Conservation (phyloP, 2,888 invertebrate genomes). For the Sphaerophoria taeniata region DNA sequence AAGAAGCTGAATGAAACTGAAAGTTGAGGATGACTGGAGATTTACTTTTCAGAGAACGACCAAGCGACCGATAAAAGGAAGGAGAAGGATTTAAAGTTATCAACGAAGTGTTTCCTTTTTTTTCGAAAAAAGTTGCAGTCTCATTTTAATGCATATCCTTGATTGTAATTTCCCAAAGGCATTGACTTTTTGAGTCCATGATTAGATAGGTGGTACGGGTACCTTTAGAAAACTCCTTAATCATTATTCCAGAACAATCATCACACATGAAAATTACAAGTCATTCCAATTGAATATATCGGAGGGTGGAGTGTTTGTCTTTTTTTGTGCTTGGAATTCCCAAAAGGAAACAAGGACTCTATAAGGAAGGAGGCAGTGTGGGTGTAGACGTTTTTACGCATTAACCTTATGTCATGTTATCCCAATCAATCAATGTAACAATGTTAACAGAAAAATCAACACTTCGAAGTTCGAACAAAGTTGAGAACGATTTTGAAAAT, state of each 20-base stretch:
- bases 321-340: constrained; percentile 17
- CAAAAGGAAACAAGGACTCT: constrained; percentile 43
- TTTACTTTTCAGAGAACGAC: too few species aligned
- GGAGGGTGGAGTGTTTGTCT: not conserved
- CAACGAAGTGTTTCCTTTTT: not conserved
- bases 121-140: not conserved
- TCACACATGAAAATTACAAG: constrained; percentile 56
- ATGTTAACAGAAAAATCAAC: too few species aligned
- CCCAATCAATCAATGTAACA: constrained; percentile 66
- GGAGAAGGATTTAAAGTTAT: not conserved
- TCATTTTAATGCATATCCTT: constrained; percentile 18
- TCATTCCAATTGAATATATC: constrained; percentile 38
- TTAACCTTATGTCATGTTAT: constrained; percentile 55
- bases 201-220: not conserved
- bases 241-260: constrained; percentile 53
- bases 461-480: too few species aligned
- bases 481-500: too few species aligned
- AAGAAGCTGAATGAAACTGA: not conserved
- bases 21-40: constrained; percentile 2
- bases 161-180: constrained; percentile 7
- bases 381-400: constrained; percentile 46
- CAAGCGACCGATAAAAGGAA: too few species aligned
- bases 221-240: constrained; percentile 28
- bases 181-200: constrained; percentile 26
- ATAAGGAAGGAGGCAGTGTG: not conserved